Base-by-base conservation (phyloP, 2,797 vertebrate species). In the Podarcis siculus region DNA sequence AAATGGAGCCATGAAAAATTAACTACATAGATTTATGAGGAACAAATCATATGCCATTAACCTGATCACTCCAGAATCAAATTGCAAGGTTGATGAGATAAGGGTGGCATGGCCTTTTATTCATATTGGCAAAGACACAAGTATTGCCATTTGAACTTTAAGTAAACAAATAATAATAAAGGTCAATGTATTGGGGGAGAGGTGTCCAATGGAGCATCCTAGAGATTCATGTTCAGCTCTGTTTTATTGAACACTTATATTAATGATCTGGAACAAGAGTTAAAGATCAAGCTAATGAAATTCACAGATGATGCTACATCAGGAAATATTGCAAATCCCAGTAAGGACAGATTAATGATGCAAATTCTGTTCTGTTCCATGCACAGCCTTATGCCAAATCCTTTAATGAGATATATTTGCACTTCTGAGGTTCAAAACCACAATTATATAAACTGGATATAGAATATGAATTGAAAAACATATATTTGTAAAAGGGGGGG, bases 301-400 rank as follows among this genome's bases (percentile, higher is more conserved):
- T 95, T 92, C 93, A 90, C 88, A 96, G 94, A 94, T 96, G 93
- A 94, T 93, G 94, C 79, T 93, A 95, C 94, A 89, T 86, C 79
- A 92, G 90, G 82, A 95, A 88, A 58, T 92, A 92, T 84, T 94
- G 88, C 85, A 94, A 96, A 94, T 95, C 93, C 89, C 93, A 93
- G 92, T 87, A 93, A 96, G 91, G 95, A 94, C 66, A 94, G 90
- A 94, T 90, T 95, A 94, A 91, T 87, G 89, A 89, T 72, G 90
- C 88, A 92, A 90, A 93, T 91, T 94, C 88, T 86, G 87, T 92
- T 93, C 92, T 92, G 92, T 94, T 94, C 94, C 86, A 6, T 91
- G 90, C 92, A 91, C 25, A 71, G 89, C 85, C 91, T 93, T 93
- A 89, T 95, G 93, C 86, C 89, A 94, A 87, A 81, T 81, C 92